Evolutionary conservation across 64 coral and sea anemone genomes (phyloP).

Genomic region (Acropora yongei): DNA sequence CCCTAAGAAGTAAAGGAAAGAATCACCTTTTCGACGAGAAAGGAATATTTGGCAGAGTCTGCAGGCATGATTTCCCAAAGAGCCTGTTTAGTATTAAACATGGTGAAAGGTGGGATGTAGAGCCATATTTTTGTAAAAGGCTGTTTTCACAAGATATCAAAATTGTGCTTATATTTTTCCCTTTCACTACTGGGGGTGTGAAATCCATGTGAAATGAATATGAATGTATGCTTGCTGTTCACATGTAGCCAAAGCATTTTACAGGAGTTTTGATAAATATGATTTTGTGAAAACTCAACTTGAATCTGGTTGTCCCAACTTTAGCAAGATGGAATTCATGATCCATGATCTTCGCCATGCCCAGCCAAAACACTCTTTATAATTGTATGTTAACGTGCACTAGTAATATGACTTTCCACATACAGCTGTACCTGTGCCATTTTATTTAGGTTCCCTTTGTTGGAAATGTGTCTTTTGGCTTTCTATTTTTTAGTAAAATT

Average conservation of each 20-base stretch:
- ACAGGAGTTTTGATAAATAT: no score
- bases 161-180: neutral
- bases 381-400: neutral
- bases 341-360: constrained; percentile 32
- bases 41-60: neutral
- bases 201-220: no score
- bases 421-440: no score
- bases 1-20: constrained; percentile 69
- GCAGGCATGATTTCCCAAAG: no score
- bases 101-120: no score
- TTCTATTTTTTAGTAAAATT: no score
- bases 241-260: no score
- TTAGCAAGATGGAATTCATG: neutral
- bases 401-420: neutral
- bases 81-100: no score
- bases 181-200: neutral
- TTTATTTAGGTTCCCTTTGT: neutral
- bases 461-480: neutral
- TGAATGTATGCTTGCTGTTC: no score
- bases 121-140: no score
- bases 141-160: no score
- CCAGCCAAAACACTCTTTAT: constrained; percentile 42
- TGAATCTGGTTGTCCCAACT: constrained; percentile 22
- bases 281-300: neutral
- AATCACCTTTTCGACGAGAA: constrained; percentile 83